Percentiles rank a stretch among this genome's conserved stretches.
phyloP scores from a whole-genome alignment of 2,888 invertebrate species.

The Sarcophaga rosellei region DNA sequence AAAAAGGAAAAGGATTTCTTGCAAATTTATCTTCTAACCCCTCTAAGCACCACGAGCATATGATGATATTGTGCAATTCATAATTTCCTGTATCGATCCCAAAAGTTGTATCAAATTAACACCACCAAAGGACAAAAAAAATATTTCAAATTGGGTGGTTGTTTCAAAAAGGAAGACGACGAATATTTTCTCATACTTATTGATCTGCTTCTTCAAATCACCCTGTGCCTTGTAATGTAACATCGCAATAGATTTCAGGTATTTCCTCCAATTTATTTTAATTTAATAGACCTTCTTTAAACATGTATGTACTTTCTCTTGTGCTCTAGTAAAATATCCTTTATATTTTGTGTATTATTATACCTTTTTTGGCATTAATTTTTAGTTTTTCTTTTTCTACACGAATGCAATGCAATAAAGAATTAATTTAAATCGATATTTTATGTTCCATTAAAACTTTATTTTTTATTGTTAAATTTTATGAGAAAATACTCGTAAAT shows the following conservation, averaged over 20 bases:
- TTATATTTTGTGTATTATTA: conserved; percentile 48
- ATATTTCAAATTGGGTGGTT: neutral
- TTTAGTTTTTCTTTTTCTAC: conserved; percentile 15
- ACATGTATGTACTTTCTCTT: too few species aligned
- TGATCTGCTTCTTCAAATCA: conserved; percentile 40
- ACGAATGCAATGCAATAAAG: conserved; percentile 26
- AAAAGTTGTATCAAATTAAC: conserved; percentile 48
- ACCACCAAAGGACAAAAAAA: conserved; percentile 45
- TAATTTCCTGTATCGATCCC: conserved; percentile 4
- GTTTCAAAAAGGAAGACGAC: neutral
- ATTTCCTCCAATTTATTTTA: conserved; percentile 52
- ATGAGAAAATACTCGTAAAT: conserved; percentile 29
- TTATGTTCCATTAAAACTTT: conserved; percentile 24
- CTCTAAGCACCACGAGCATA: neutral
- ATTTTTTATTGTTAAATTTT: conserved; percentile 8
- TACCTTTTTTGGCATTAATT: conserved; percentile 53
- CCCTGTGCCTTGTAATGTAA: conserved; percentile 24
- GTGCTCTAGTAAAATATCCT: neutral
- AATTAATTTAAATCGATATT: conserved; percentile 14
- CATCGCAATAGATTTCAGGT: neutral
- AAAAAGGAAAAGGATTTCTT: conserved; percentile 62
- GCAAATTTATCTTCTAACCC: conserved; percentile 45
- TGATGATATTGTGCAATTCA: conserved; percentile 6
- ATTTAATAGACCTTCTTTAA: conserved; percentile 41
- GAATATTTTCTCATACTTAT: conserved; percentile 29